These are phyloP conservation scores for Camponotus fellah DNA, from an alignment of 2,888 invertebrate genomes.

Conservation along the genomic window DNA sequence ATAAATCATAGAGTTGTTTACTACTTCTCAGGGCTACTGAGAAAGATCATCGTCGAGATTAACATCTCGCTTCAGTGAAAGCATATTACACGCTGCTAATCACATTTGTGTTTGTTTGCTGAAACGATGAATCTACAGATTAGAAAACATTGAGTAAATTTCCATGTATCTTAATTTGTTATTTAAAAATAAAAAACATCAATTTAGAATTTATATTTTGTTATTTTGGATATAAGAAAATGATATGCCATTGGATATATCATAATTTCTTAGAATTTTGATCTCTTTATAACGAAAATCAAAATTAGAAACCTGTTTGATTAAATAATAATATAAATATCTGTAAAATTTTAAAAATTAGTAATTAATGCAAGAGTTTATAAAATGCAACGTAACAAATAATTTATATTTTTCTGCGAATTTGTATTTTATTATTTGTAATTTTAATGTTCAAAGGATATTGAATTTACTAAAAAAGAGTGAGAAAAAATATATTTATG, in stretches of 20 bases:
- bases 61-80: conserved; percentile 11
- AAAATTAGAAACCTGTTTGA: background rate
- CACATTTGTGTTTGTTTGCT: background rate
- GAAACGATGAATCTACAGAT: background rate
- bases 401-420: background rate
- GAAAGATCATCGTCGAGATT: conserved; percentile 31
- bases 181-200: background rate
- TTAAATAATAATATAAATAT: background rate
- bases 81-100: conserved; percentile 1
- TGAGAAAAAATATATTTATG: background rate
- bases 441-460: background rate
- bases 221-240: background rate
- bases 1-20: conserved; percentile 45
- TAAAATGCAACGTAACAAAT: background rate
- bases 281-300: background rate
- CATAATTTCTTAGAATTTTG: background rate
- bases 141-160: background rate
- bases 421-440: background rate
- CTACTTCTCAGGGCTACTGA: background rate
- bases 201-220: background rate
- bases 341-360: background rate
- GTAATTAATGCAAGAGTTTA: background rate
- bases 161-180: background rate
- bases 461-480: background rate
- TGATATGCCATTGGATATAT: background rate